Percentiles rank a stretch among this genome's conserved stretches.
Evolutionary conservation across 2,797 vertebrate genomes (phyloP).

Genomic region (Hydrocynus forskahlii): DNA sequence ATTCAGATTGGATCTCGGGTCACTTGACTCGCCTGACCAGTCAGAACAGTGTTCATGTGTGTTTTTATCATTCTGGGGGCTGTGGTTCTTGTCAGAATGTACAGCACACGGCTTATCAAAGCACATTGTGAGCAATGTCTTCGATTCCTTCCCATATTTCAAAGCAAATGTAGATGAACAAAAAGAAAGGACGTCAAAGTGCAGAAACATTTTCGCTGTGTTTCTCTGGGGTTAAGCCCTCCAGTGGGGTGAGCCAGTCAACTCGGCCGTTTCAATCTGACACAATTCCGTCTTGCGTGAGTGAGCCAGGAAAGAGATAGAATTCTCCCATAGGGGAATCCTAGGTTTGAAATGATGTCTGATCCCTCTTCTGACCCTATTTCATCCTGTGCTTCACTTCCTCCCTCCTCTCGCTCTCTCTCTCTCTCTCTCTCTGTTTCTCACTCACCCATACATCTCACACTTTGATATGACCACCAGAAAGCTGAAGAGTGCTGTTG

Average conservation of each 20-base stretch:
- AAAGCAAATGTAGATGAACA: constrained; percentile 2
- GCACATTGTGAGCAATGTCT: background rate
- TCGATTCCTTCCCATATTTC: constrained; percentile 24
- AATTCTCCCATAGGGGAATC: constrained; percentile 41
- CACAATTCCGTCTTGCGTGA: constrained; percentile 47
- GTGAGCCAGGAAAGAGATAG: constrained; percentile 35
- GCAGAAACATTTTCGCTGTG: background rate
- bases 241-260: constrained; percentile 18
- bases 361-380: constrained; percentile 43
- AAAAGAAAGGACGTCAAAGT: background rate
- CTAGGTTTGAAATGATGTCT: constrained; percentile 47
- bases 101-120: too few relatives aligned
- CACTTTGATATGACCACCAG: constrained; percentile 3
- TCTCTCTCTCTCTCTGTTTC: background rate
- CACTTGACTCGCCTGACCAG: too few relatives aligned
- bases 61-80: too few relatives aligned
- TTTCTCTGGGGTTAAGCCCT: constrained; percentile 16
- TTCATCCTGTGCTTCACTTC: constrained; percentile 35
- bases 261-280: constrained; percentile 41
- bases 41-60: too few relatives aligned
- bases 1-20: too few relatives aligned
- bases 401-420: background rate
- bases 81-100: too few relatives aligned
- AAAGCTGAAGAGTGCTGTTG: constrained; percentile 31
- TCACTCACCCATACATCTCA: background rate